Evolutionary conservation across 2,113 vertebrate species (phyloP), one percentile per base, ranked within the genome.

Genomic region (Microtus ochrogaster): DNA sequence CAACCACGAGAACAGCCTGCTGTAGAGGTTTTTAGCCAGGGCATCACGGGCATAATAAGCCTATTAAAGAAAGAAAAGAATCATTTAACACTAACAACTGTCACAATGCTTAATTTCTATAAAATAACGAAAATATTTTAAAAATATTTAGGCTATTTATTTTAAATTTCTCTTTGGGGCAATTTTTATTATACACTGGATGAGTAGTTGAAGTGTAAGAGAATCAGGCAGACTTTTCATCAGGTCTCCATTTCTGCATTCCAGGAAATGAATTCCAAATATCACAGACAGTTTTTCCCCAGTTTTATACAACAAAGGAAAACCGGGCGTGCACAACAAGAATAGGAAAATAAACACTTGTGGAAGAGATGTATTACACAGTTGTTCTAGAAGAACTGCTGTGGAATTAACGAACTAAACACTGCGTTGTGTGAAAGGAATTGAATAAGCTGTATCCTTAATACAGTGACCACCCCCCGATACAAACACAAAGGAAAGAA

Each of bases 21-120:
- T 99, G 97, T 99, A 99, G 86, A 99, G 99, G 95, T 99, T 99
- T 98, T 99, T 99, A 97, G 99, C 99, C 96, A 99, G 98, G 79
- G 99, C 99, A 97, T 99, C 99, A 41, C 99, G 99, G 87, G 99
- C 99, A 1, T 99, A 99, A 97, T 99, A 99, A 92, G 99, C 99
- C 99, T 99, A 96, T 91, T 89, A 26, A 97, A 97, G 96, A 93
- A 97, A 58, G 97, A 92, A 77, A 52, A 65, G n/a, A 84, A 88
- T 83, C 47, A 61, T 0, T 91, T 68, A 94, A 92, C 3, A 86
- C 41, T 49, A 66, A 94, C 47, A 33, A 82, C 14, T 39, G 84
- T 6, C 24, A 81, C 52, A 88, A 83, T 47, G 47, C 17, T 92
- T 65, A 47, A 88, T 74, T 91, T 91, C 44, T 44, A 47, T 44